These are phyloP conservation scores for Rhinogobius similis DNA, from an alignment of 2,113 vertebrate species.

Conservation along the genomic window DNA sequence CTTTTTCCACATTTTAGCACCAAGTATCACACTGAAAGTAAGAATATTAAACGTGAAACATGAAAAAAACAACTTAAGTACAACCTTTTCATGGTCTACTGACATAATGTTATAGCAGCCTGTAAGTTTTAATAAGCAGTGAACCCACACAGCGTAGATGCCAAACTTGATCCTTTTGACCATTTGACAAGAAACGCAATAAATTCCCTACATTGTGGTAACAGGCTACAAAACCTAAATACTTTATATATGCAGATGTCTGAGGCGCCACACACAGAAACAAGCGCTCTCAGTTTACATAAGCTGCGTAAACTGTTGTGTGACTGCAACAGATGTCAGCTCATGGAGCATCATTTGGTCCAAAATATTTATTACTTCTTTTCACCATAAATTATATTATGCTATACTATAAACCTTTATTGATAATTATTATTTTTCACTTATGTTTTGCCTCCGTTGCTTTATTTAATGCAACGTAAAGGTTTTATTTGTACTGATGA, in stretches of 20 bases:
- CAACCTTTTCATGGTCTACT: background rate
- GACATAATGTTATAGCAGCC: background rate
- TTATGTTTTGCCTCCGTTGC: background rate
- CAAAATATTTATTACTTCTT: background rate
- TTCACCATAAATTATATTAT: background rate
- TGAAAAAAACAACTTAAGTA: background rate
- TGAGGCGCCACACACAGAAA: slow-evolving; percentile 1
- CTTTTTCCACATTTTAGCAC: slow-evolving; percentile 65
- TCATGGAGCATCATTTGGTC: background rate
- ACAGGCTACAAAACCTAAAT: slow-evolving; percentile 7
- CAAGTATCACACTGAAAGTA: slow-evolving; percentile 22
- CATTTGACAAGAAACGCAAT: slow-evolving; percentile 6
- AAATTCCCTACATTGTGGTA: background rate
- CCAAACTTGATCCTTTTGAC: background rate
- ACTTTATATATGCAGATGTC: slow-evolving; percentile 4
- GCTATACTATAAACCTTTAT: background rate
- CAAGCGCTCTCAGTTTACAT: slow-evolving; percentile 10
- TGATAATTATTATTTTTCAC: background rate
- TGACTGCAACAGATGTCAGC: background rate
- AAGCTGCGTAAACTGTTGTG: background rate
- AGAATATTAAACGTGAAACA: slow-evolving; percentile 15
- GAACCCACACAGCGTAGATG: background rate
- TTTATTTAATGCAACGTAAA: too few species aligned
- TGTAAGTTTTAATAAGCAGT: background rate
- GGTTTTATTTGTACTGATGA: background rate